Conservation (phyloP, 2,113 vertebrate species). For the Microcebus lehilahytsara region DNA sequence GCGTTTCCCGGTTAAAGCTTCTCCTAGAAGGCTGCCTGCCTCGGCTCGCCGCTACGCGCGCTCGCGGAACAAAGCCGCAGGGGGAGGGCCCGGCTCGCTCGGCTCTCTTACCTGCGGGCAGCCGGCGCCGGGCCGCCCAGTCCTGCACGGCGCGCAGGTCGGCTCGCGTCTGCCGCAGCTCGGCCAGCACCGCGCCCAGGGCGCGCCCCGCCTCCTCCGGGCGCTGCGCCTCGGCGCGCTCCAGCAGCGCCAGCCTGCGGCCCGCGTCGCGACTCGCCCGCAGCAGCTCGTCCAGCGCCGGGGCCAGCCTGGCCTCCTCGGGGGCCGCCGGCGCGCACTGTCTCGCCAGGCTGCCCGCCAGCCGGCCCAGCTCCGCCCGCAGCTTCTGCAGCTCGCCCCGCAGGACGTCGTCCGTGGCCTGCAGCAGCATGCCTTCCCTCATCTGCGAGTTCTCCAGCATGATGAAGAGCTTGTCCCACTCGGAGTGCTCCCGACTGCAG, state of each 20-base stretch:
- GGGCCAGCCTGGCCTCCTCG: constrained; percentile 79
- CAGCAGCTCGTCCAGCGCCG: constrained; percentile 84
- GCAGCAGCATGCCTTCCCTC: constrained; percentile 95
- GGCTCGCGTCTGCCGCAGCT: constrained; percentile 81
- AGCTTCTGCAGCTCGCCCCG: constrained; percentile 89
- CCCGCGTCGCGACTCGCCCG: constrained; percentile 80
- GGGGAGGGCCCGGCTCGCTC: accelerated
- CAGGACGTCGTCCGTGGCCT: constrained; percentile 88
- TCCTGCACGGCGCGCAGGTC: constrained; percentile 81
- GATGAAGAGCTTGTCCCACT: constrained; percentile 97
- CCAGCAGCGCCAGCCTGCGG: constrained; percentile 83
- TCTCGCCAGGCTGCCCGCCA: constrained; percentile 79
- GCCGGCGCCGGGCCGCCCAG: constrained; percentile 77
- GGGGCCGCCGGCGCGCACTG: constrained; percentile 71
- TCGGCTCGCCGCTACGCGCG: background rate
- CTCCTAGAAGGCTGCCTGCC: background rate
- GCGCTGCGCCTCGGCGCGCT: constrained; percentile 79
- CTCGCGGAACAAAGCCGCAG: background rate
- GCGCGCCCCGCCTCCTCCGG: constrained; percentile 38
- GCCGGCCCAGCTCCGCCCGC: constrained; percentile 87
- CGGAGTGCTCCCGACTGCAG: constrained; percentile 87
- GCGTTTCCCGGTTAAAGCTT: background rate
- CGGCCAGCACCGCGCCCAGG: constrained; percentile 72
- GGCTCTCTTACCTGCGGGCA: constrained; percentile 90
- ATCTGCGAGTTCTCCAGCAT: constrained; percentile 99